Evolutionary conservation across 2,797 vertebrate genomes (phyloP).

Genomic region (Coregonus ussuriensis): DNA sequence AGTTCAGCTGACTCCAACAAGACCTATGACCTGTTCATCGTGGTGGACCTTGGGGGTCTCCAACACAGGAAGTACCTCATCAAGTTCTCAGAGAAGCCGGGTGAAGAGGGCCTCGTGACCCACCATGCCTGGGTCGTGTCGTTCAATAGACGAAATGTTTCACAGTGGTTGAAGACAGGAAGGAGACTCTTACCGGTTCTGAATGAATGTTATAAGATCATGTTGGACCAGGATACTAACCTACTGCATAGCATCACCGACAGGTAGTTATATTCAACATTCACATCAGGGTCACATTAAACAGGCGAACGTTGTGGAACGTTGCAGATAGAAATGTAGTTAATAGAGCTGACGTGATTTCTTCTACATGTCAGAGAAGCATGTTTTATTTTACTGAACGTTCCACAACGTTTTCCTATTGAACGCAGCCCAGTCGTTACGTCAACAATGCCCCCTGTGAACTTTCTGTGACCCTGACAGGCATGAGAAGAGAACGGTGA

Average conservation of each 20-base stretch:
- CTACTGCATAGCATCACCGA: slow-evolving; percentile 84
- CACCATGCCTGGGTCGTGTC: slow-evolving; percentile 57
- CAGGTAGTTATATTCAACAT: slow-evolving; percentile 64
- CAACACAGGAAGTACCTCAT: slow-evolving; percentile 81
- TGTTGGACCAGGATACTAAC: slow-evolving; percentile 86
- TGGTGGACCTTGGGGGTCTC: no score
- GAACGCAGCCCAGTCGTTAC: not conserved
- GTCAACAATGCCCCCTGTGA: not conserved
- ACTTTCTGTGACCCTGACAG: slow-evolving; percentile 45
- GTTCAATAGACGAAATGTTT: slow-evolving; percentile 63
- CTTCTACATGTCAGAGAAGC: no score
- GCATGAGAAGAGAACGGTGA: slow-evolving; percentile 73
- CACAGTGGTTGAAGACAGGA: slow-evolving; percentile 3
- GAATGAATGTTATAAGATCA: slow-evolving; percentile 81
- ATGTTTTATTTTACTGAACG: not conserved
- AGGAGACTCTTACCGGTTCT: slow-evolving; percentile 73
- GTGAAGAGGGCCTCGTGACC: slow-evolving; percentile 26
- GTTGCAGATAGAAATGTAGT: no score
- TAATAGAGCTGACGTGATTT: no score
- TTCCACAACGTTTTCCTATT: not conserved
- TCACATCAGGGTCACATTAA: no score
- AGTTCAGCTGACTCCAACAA: no score
- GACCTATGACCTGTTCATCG: no score
- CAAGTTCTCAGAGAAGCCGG: slow-evolving; percentile 49
- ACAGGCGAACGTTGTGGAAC: no score